Conservation (phyloP, 92 coral and sea anemone genomes). For the Heteractis magnifica region DNA sequence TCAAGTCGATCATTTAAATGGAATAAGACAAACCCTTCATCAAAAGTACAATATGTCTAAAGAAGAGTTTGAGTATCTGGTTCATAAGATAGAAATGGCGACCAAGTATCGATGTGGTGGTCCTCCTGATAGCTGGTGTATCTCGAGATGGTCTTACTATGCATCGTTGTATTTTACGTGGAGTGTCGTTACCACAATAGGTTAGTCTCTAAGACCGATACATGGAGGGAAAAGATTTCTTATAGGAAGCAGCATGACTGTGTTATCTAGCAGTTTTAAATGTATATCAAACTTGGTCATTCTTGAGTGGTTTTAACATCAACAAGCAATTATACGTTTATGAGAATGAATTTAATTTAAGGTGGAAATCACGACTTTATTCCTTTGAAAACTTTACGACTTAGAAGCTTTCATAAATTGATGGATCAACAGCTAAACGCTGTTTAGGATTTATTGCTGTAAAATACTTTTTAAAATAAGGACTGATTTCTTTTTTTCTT, state of each 20-base stretch:
- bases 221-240: not conserved
- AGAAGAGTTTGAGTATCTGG: constrained; percentile 77
- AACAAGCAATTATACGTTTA: not conserved
- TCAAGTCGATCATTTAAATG: constrained; percentile 61
- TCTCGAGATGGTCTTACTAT: constrained; percentile 88
- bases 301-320: not conserved
- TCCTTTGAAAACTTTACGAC: not conserved
- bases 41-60: constrained; percentile 67
- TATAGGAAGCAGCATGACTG: not conserved
- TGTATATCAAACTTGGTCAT: not conserved
- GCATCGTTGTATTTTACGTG: constrained; percentile 95
- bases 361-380: not conserved
- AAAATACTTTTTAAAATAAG: no score
- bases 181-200: constrained; percentile 97
- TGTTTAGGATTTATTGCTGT: no score
- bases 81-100: constrained; percentile 69
- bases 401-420: no score
- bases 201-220: constrained; percentile 39
- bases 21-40: constrained; percentile 56
- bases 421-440: no score
- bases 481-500: no score
- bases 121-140: constrained; percentile 86
- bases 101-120: constrained; percentile 83
- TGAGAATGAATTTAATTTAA: not conserved
- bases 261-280: not conserved